A percentile compares a stretch with the other conserved stretches of the same genome.
Conservation (phyloP, 2,113 vertebrate genomes). For the Nycticryphes semicollaris region DNA sequence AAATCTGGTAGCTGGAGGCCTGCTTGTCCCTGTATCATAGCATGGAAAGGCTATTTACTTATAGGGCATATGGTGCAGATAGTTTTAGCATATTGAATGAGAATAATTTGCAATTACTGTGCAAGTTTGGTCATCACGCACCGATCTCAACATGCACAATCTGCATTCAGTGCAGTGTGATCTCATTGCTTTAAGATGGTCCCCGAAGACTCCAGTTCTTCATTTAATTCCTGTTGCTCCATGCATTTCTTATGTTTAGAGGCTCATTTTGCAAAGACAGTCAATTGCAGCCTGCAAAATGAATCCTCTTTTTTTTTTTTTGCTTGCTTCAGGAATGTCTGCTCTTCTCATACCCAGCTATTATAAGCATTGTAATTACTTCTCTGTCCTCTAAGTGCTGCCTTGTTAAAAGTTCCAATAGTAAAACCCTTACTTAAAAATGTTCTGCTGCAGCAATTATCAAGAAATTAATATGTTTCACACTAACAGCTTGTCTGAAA, state of each 20-base stretch:
- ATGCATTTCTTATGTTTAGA: neutral
- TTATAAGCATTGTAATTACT: slow-evolving; percentile 56
- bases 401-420: slow-evolving; percentile 46
- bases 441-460: slow-evolving; percentile 44
- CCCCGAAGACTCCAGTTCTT: neutral
- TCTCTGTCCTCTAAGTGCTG: slow-evolving; percentile 42
- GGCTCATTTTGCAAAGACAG: neutral
- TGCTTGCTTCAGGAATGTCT: slow-evolving; percentile 22
- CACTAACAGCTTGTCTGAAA: neutral
- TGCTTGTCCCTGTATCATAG: neutral
- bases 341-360: neutral
- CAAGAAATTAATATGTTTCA: slow-evolving; percentile 37
- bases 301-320: neutral
- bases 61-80: neutral
- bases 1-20: neutral
- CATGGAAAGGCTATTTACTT: neutral
- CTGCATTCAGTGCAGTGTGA: neutral
- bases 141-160: neutral
- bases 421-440: slow-evolving; percentile 42
- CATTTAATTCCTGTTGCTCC: neutral
- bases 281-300: neutral
- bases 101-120: neutral
- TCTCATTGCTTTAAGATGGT: neutral
- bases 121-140: neutral
- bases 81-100: neutral